Base-by-base conservation (phyloP, 2,113 vertebrate species). In the Gobius niger region DNA sequence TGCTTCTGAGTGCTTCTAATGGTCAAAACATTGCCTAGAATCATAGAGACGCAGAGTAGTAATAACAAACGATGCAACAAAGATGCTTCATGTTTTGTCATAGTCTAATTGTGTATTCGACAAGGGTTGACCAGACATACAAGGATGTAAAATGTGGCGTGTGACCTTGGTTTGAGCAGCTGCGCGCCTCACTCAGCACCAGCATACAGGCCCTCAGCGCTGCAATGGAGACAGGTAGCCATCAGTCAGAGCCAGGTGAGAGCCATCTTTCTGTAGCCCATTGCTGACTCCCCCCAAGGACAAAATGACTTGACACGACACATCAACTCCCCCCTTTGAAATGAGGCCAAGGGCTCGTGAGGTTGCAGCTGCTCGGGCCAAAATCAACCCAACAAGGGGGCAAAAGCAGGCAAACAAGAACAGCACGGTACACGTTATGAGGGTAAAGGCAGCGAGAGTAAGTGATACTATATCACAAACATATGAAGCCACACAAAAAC, bases 231-330 rank as follows among this genome's bases (percentile, higher is more conserved):
- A 93, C 91, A 93, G 91, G 84, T 89, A 85, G 70, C 82, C 83
- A 93, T 94, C 93, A 90, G 84, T 94, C 94, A 95, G 92, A 89
- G 86, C 90, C 92, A 93, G 94, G 91, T 95, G 93, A 94, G 94
- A 95, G 92, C 86, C 90, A 85, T 92, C 90, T 92, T 93, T 95
- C 92, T 90, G 93, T 89, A 92, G 86, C 90, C 89, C 82, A 89
- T 82, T 89, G 88, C 91, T 87, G 86, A 88, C 87, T 90, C 88
- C 90, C 88, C 88, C 90, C 92, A 95, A 95, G 95, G 94, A 96
- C 92, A 92, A 94, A 93, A 90, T 86, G 88, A 94, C 90, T 94
- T 90, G 82, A 95, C 94, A 95, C 89, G 82, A 94, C 92, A 82
- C 65, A 88, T 91, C 91, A 91, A 86, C 88, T 81, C 63, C 73